These are phyloP conservation scores for Apistogramma diplotaenia DNA, from an alignment of 2,113 vertebrate species.

Conservation along the genomic window DNA sequence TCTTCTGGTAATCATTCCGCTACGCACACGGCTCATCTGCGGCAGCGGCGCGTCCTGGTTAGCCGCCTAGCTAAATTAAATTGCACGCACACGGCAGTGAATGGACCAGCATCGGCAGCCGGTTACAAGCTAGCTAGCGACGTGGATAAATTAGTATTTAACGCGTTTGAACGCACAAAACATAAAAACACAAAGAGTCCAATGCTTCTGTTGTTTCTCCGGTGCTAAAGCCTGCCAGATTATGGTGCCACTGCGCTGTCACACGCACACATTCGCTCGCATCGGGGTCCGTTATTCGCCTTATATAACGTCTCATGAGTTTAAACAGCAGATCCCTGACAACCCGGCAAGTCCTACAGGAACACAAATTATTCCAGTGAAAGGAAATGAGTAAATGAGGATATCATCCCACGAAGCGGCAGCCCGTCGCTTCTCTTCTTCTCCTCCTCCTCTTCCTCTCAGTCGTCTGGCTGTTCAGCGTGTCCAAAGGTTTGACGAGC, in stretches of 20 bases:
- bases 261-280: conserved; percentile 12
- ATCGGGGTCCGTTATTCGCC: conserved; percentile 54
- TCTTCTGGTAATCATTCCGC: conserved; percentile 41
- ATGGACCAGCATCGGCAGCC: conserved; percentile 11
- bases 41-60: conserved; percentile 35
- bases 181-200: too few relatives aligned
- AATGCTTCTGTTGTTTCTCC: background rate
- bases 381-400: background rate
- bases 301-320: conserved; percentile 49
- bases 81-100: conserved; percentile 24
- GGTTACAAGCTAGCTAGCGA: background rate
- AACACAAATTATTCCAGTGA: conserved; percentile 1
- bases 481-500: conserved; percentile 16
- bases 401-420: background rate
- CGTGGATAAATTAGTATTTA: background rate
- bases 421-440: background rate
- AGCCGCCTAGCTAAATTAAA: conserved; percentile 55
- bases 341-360: background rate
- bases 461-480: background rate
- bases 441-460: background rate
- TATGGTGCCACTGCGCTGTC: conserved; percentile 17
- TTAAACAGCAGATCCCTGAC: background rate
- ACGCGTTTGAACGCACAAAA: background rate
- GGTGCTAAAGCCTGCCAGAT: background rate
- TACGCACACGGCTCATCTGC: conserved; percentile 42